Conservation (phyloP, 2,797 vertebrate genomes). For the Hozukius guyotensis region DNA sequence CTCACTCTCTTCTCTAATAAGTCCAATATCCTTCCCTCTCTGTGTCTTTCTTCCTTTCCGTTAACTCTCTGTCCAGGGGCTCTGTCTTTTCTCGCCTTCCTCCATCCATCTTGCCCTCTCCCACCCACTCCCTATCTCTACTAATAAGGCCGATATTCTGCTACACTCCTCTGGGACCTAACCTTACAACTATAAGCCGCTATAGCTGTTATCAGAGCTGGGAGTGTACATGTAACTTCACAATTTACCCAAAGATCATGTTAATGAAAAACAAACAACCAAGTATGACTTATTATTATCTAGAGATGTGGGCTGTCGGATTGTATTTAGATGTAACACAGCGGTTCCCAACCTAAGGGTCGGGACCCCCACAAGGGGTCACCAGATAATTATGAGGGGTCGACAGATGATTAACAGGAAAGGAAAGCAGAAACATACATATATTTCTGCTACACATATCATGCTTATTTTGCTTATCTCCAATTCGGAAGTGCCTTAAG, state of each 20-base stretch:
- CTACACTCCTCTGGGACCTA: conserved; percentile 36
- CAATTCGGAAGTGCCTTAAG: too few species aligned
- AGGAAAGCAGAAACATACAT: background rate
- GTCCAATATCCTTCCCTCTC: conserved; percentile 59
- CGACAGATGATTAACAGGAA: background rate
- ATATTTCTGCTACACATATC: too few species aligned
- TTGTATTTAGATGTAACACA: background rate
- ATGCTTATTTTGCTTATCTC: too few species aligned
- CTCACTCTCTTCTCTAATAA: conserved; percentile 63
- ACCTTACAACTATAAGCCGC: conserved; percentile 24
- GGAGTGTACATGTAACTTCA: background rate
- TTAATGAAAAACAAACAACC: background rate
- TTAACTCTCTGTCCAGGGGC: conserved; percentile 59
- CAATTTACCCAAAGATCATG: background rate
- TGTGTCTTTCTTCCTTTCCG: conserved; percentile 45
- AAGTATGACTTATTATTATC: background rate
- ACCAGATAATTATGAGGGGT: background rate
- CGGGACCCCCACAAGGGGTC: background rate
- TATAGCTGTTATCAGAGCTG: background rate
- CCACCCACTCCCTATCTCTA: conserved; percentile 58
- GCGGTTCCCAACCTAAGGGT: background rate
- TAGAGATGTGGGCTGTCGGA: background rate
- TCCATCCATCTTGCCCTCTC: conserved; percentile 56
- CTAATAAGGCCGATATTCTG: conserved; percentile 58
- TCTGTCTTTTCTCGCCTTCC: conserved; percentile 53